Conservation (phyloP, 1,140 invertebrate species). For the Micrasema longulum region DNA sequence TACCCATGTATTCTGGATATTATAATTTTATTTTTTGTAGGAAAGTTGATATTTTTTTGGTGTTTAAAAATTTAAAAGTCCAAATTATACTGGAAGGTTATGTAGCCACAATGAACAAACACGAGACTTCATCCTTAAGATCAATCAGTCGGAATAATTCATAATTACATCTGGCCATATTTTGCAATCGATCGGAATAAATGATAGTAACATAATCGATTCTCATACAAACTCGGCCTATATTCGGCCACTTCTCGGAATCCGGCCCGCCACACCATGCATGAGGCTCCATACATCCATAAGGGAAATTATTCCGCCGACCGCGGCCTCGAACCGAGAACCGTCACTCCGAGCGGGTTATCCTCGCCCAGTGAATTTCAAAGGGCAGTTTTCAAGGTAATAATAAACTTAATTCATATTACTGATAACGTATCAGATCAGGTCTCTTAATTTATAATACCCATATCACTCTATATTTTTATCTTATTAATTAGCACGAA, state of each 20-base stretch:
- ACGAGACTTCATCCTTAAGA: background rate
- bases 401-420: too few relatives aligned
- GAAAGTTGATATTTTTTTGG: too few relatives aligned
- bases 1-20: too few relatives aligned
- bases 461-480: too few relatives aligned
- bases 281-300: background rate
- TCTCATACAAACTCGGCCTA: constrained; percentile 5
- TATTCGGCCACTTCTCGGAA: constrained; percentile 13
- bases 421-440: too few relatives aligned
- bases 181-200: constrained; percentile 4
- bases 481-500: too few relatives aligned
- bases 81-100: too few relatives aligned
- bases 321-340: constrained; percentile 21
- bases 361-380: background rate
- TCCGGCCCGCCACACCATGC: background rate
- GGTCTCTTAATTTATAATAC: too few relatives aligned
- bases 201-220: constrained; percentile 15
- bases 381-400: constrained; percentile 4
- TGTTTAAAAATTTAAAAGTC: too few relatives aligned
- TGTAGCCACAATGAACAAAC: too few relatives aligned
- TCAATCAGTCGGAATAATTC: constrained; percentile 16
- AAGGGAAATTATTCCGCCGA: constrained; percentile 9
- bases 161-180: constrained; percentile 13
- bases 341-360: constrained; percentile 1
- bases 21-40: too few relatives aligned